Conservation (phyloP, 1,140 invertebrate genomes). For the Ceratoteleas bidentatus region DNA sequence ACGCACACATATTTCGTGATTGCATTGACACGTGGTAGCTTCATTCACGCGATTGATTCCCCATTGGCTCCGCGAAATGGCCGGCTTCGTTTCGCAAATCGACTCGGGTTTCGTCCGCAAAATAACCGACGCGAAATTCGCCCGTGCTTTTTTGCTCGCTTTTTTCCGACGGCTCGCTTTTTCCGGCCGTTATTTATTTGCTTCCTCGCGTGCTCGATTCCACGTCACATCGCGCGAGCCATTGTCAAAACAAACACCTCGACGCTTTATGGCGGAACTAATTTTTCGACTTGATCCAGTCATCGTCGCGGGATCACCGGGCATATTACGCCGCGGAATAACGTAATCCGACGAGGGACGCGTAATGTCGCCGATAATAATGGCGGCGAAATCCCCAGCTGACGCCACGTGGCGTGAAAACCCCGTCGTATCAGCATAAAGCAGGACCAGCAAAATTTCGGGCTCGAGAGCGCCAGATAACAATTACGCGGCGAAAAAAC, state of each 20-base stretch:
- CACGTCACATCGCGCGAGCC: slow-evolving; percentile 5
- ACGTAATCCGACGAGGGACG: slow-evolving; percentile 7
- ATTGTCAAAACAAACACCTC: slow-evolving; percentile 30
- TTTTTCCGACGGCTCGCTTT: background rate
- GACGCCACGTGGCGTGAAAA: slow-evolving; percentile 35
- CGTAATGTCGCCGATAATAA: slow-evolving; percentile 20
- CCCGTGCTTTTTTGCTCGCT: slow-evolving; percentile 5
- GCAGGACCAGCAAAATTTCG: background rate
- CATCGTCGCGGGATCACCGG: slow-evolving; percentile 14
- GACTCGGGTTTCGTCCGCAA: slow-evolving; percentile 36
- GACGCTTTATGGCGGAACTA: slow-evolving; percentile 12
- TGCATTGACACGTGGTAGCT: slow-evolving; percentile 62
- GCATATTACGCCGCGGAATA: slow-evolving; percentile 16
- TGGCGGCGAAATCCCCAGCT: slow-evolving; percentile 25
- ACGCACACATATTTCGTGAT: slow-evolving; percentile 46
- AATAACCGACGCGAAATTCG: slow-evolving; percentile 28
- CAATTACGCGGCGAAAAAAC: background rate
- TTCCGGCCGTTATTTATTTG: slow-evolving; percentile 5
- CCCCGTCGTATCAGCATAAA: slow-evolving; percentile 7
- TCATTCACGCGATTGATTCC: slow-evolving; percentile 58
- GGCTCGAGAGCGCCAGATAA: background rate
- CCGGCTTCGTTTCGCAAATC: slow-evolving; percentile 46
- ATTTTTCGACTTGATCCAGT: slow-evolving; percentile 30
- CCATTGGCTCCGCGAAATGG: slow-evolving; percentile 50
- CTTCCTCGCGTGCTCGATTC: background rate